Base-by-base conservation (phyloP, 2,113 vertebrate species). In the Chloropsis cyanopogon region DNA sequence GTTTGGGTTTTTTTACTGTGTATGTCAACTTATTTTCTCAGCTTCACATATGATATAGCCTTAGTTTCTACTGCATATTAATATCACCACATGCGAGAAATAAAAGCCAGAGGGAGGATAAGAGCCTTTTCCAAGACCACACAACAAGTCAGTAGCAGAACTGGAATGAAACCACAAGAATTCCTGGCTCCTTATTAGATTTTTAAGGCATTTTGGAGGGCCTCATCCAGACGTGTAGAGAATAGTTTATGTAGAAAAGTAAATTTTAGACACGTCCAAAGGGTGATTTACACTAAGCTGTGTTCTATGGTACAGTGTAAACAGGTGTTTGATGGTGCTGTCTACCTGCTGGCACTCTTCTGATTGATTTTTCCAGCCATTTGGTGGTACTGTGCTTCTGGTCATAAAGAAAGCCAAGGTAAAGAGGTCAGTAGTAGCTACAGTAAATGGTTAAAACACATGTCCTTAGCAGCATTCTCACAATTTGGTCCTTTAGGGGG, bases 121-220 rank as follows among this genome's bases (percentile, higher is more conserved):
- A 95, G 64, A 65, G 60, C 82, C n/a, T 93, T 94, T 95, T 96
- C 91, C 76, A 96, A 88, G 96, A 95, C 96, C 96, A 96, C 96
- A 96, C 95, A 96, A 82, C 75, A 81, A 90, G 86, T 90, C 80
- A 81, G 96, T 95, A 94, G 96, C 92, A 94, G 95, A 93, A 93
- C 52, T 81, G 56, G 56, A 94, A 94, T 83, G 72, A 96, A 94
- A 95, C 94, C 95, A 94, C 96, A 97, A 95, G 91, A 96, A 97
- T 96, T 96, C 18, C 72, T 93, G 93, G 56, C 91, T 96, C n/a
- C 35, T 94, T 86, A 64, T 56, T 93, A 78, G 47, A 82, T 86
- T 97, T 90, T 92, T 68, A 93, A 95, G 83, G 83, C 92, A 71
- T 93, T 96, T 95, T 93, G 41, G 47, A 96, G 88, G 83, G 56